Evolutionary conservation across 2,113 vertebrate genomes (phyloP).

Genomic region (Indri indri): DNA sequence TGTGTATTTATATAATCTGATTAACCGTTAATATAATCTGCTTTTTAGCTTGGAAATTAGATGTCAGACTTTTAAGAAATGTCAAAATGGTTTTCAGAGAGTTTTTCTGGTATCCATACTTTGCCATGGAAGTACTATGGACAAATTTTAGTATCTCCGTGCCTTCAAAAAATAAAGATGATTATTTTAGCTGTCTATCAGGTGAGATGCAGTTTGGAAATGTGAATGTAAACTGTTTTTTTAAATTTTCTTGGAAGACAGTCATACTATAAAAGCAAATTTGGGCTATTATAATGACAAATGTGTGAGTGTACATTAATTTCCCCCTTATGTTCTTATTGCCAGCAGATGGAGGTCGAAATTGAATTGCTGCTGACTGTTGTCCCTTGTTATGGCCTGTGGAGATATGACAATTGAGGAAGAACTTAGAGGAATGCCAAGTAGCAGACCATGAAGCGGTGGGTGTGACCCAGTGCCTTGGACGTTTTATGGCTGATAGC

Average conservation of each 20-base stretch:
- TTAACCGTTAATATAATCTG: conserved; percentile 19
- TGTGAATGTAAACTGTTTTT: conserved; percentile 51
- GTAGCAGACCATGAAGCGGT: conserved; percentile 72
- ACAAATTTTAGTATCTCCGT: conserved; percentile 3
- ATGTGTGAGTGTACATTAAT: conserved; percentile 76
- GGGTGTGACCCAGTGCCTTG: conserved; percentile 49
- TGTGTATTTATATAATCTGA: neutral
- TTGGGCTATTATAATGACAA: conserved; percentile 71
- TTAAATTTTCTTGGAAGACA: conserved; percentile 73
- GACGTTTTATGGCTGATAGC: conserved; percentile 59
- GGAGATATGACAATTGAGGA: conserved; percentile 78
- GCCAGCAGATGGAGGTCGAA: conserved; percentile 80
- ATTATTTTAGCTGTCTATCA: conserved; percentile 49
- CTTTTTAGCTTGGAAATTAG: neutral
- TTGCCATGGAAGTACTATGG: neutral
- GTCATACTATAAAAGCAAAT: conserved; percentile 71
- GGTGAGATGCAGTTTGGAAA: conserved; percentile 49
- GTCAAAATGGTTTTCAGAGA: neutral
- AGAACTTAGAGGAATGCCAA: conserved; percentile 76
- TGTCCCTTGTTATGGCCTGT: conserved; percentile 80
- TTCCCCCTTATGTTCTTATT: conserved; percentile 79
- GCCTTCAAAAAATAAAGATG: conserved; percentile 29
- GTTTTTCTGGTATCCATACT: neutral
- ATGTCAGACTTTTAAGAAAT: neutral
- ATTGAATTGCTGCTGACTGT: conserved; percentile 78